A percentile compares a stretch with the other conserved stretches of the same genome.
phyloP scores from a whole-genome alignment of 2,797 vertebrate genomes.

The Gallinago solitaria region DNA sequence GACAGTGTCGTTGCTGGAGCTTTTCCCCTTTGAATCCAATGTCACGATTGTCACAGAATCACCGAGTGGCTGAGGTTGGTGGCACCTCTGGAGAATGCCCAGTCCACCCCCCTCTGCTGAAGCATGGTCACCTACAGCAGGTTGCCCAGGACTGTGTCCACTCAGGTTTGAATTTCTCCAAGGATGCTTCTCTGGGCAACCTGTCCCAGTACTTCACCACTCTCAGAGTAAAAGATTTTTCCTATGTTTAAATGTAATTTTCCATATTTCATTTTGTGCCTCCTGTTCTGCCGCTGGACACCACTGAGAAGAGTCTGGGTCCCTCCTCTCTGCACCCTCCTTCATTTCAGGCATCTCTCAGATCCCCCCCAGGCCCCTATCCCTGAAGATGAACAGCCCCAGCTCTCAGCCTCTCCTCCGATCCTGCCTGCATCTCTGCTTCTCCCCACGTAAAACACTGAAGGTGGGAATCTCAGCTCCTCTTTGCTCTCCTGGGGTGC shows the following conservation, averaged over 20 bases:
- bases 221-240: background rate
- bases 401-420: background rate
- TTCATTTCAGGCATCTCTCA: background rate
- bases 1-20: background rate
- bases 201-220: background rate
- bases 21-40: background rate
- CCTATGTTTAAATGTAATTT: background rate
- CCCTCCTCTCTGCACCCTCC: background rate
- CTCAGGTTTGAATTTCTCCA: background rate
- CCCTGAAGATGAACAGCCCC: accelerated
- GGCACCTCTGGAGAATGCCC: background rate
- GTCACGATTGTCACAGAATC: background rate
- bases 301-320: background rate
- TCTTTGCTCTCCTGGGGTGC: background rate
- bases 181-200: background rate
- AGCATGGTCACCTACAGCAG: background rate
- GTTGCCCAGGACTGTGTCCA: background rate
- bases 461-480: accelerated
- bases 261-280: background rate
- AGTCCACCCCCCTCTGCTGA: background rate
- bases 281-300: background rate
- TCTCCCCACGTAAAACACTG: accelerated
- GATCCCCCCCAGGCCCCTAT: accelerated
- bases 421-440: background rate
- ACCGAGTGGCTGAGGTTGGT: background rate